phyloP scores from a whole-genome alignment of 2,113 vertebrate species.

The Ranitomeya imitator region DNA sequence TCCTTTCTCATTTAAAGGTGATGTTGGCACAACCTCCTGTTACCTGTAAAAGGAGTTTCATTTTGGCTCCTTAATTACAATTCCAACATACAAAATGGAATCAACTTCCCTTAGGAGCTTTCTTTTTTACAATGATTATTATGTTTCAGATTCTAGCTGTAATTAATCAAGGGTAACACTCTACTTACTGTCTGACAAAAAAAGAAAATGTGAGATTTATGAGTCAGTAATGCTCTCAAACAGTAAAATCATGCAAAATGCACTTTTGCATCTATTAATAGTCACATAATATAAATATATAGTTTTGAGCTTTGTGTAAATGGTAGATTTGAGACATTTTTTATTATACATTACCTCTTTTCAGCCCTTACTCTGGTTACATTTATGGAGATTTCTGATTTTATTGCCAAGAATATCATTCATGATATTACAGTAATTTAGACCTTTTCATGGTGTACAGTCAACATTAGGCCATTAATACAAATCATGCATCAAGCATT shows the following conservation, averaged over 20 bases:
- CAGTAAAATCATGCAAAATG: constrained; percentile 66
- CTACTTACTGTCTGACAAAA: constrained; percentile 60
- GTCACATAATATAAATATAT: neutral
- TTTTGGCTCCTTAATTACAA: constrained; percentile 19
- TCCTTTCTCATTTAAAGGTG: neutral
- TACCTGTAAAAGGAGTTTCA: neutral
- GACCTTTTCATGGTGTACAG: neutral
- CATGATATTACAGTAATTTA: neutral
- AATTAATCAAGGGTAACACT: constrained; percentile 63
- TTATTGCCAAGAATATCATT: neutral
- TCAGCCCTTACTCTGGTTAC: too few species aligned
- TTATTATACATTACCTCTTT: too few species aligned
- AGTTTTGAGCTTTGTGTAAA: neutral
- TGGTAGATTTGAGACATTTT: too few species aligned
- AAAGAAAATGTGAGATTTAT: constrained; percentile 58
- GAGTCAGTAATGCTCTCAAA: constrained; percentile 60
- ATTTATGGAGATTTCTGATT: neutral
- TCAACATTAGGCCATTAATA: too few species aligned
- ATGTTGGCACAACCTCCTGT: neutral
- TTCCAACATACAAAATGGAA: neutral
- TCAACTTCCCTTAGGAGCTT: neutral
- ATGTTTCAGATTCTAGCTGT: constrained; percentile 61
- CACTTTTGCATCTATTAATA: constrained; percentile 29
- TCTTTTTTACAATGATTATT: constrained; percentile 57
- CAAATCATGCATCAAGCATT: neutral